Evolutionary conservation across 2,113 vertebrate genomes (phyloP), one percentile per base, ranked within the genome.

Genomic region (Eupsittula cactorum): DNA sequence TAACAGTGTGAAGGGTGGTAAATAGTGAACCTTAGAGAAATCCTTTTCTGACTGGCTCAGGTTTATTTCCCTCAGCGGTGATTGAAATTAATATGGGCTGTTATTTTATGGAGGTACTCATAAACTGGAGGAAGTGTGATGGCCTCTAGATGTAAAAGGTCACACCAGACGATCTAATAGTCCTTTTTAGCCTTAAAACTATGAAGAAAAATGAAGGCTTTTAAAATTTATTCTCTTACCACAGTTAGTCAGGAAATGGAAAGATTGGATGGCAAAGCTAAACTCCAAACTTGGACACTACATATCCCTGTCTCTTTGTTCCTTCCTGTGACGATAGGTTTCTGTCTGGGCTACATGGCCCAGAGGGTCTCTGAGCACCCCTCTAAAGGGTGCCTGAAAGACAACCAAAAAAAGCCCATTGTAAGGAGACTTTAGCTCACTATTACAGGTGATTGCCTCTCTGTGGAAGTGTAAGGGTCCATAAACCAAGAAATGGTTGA

Each of bases 51-150:
- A 85, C 64, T 70, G 81, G 62, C 91, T 37, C 44, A 60, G 77
- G 83, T 89, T 94, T 95, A 96, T 93, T 91, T 95, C 92, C 86
- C 86, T 95, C 81, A 76, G 88, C 50, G 83, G 74, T 82, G 89
- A 93, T 28, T 87, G 86, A 93, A 94, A 93, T 96, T 82, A 95
- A 95, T 95, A 91, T 24, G 33, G 77, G 74, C 92, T 93, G 69
- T 82, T 95, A 93, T 65, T 96, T 94, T 95, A 95, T 85, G 68
- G 86, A 93, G 74, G 83, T 70, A 42, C 81, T 95, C 39, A 0
- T 94, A 95, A 96, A 95, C 77, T 92, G 91, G 90, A 95, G 86
- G 70, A 93, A 95, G 65, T 80, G 71, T 59, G 92, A 81, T 91
- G 96, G 88, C 95, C 86, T 82, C 59, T 82, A 63, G 81, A 89